Evolutionary conservation across 2,797 vertebrate species (phyloP).

Genomic region (Tolypeutes matacus): DNA sequence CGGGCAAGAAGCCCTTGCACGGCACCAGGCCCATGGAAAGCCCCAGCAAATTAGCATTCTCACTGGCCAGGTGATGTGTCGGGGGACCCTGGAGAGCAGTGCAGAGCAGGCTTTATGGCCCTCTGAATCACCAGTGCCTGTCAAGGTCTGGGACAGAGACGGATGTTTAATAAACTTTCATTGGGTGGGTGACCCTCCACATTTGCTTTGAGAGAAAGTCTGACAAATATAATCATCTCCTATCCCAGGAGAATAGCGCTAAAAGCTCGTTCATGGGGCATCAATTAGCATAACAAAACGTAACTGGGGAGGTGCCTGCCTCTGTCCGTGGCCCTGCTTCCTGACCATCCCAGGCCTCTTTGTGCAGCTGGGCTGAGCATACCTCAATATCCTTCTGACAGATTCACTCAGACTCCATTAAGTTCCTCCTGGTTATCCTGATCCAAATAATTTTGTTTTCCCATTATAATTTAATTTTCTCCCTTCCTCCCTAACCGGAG

Average conservation of each 20-base stretch:
- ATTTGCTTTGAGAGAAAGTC: not conserved
- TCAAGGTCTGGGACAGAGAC: not conserved
- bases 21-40: accelerated
- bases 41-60: accelerated
- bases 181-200: too few relatives aligned
- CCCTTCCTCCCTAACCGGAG: constrained; percentile 56
- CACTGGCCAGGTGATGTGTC: accelerated
- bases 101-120: not conserved
- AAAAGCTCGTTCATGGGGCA: not conserved
- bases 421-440: not conserved
- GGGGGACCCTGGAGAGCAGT: accelerated
- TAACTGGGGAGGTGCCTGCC: accelerated
- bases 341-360: accelerated
- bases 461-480: constrained; percentile 61
- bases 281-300: accelerated
- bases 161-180: not conserved
- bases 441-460: not conserved
- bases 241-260: not conserved
- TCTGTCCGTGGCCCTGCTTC: accelerated
- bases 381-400: not conserved
- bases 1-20: accelerated
- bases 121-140: not conserved
- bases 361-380: not conserved
- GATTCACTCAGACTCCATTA: not conserved
- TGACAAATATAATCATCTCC: not conserved